Base-by-base conservation (phyloP, 2,797 vertebrate species). In the Lepidocolaptes lacrymiger region DNA sequence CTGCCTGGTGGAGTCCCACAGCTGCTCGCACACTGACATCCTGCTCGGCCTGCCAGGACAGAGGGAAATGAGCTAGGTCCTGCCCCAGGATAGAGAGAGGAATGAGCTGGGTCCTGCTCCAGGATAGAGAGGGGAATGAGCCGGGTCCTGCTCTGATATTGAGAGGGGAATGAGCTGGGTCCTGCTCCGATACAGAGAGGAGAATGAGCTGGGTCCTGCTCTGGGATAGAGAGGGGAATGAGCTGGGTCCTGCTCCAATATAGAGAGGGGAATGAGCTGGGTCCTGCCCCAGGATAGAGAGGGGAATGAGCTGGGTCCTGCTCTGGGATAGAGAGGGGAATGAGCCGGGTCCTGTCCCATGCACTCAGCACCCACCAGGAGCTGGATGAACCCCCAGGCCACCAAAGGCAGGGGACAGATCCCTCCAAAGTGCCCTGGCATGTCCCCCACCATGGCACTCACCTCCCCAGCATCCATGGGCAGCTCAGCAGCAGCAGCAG, bases 1-100 rank as follows among this genome's bases (percentile, higher is more conserved):
- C 67, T 81, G 85, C 80, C 66, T 37, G 67, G 27, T 88, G 90
- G 7, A 97, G 64, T 48, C 93, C 96, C 64, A 97, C 34, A 0
- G 96, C 97, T 4, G 95, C 93, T 77, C 72, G 30, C 12, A 93
- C 43, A 0, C 59, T 77, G 37, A 85, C n/a, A 3, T 85, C 56
- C 49, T 48, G 84, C 79, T 80, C 1, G 0, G 74, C 75, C 95
- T 95, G 92, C 71, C 0, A 1, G 28, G 36, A 63, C 2, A 16
- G 49, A 34, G 21, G 4, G 36, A 7, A 19, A 15, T 28, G 37
- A 95, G 21, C 14, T 0, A 0, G 39, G 27, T 81, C 54, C 71
- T 78, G 48, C 52, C 26, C 32, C 17, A 10, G 41, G 26, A 39
- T 28, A 13, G 12, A 51, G 12, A 51, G 14, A 10, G 14, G 14